phyloP scores from a whole-genome alignment of 2,113 vertebrate genomes.

The Coturnix japonica region DNA sequence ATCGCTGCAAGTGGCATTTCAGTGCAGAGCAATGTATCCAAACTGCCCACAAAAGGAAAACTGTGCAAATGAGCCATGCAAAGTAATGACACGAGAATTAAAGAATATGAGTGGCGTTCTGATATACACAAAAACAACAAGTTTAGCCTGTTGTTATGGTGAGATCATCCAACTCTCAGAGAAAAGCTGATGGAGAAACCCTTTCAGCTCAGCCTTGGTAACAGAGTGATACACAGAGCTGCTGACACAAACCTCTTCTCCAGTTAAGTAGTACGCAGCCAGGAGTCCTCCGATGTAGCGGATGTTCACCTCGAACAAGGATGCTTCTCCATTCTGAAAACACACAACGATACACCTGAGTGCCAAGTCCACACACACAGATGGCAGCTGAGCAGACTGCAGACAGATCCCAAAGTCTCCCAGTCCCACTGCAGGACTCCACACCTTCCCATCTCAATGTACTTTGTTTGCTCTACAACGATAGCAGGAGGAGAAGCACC shows the following conservation, averaged over 20 bases:
- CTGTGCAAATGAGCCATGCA: constrained; percentile 29
- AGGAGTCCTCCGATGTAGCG: constrained; percentile 94
- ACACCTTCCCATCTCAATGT: background rate
- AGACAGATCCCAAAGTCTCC: background rate
- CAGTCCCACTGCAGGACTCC: background rate
- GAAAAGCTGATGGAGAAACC: background rate
- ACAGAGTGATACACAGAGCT: background rate
- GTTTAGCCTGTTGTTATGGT: background rate
- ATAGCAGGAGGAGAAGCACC: background rate
- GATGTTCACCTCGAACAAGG: constrained; percentile 98
- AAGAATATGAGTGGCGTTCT: constrained; percentile 23
- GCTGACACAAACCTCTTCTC: constrained; percentile 89
- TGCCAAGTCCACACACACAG: background rate
- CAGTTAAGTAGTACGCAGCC: constrained; percentile 90
- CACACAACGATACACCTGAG: background rate
- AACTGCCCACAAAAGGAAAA: constrained; percentile 39
- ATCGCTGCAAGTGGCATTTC: constrained; percentile 19
- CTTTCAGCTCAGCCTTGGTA: background rate
- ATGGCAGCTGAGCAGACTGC: background rate
- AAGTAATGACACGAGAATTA: constrained; percentile 58
- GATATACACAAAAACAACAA: background rate
- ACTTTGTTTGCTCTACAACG: background rate
- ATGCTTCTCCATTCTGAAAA: constrained; percentile 93
- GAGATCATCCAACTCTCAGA: background rate
- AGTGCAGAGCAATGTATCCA: constrained; percentile 41